Evolutionary conservation across 2,113 vertebrate species (phyloP).

Genomic region (Shinisaurus crocodilurus): DNA sequence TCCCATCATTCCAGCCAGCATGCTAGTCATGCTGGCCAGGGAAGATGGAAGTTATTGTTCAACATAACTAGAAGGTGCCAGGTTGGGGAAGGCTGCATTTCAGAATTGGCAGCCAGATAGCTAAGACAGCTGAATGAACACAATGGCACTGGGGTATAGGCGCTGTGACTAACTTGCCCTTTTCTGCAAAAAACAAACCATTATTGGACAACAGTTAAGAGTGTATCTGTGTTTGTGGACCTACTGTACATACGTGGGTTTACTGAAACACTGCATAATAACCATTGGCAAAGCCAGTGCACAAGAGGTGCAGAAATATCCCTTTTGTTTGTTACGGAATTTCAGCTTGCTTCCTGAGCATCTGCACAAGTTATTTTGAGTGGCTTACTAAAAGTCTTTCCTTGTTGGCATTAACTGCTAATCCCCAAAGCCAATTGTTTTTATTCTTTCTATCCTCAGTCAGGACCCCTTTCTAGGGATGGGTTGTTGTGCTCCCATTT

Average conservation of each 20-base stretch:
- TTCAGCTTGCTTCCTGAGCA: slow-evolving; percentile 45
- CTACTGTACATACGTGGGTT: slow-evolving; percentile 64
- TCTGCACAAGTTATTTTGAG: slow-evolving; percentile 40
- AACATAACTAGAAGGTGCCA: background rate
- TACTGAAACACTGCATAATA: slow-evolving; percentile 53
- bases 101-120: slow-evolving; percentile 65
- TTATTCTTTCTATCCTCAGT: background rate
- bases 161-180: slow-evolving; percentile 33
- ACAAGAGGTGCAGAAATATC: slow-evolving; percentile 61
- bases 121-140: slow-evolving; percentile 55
- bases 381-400: background rate
- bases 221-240: slow-evolving; percentile 50
- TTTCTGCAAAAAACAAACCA: slow-evolving; percentile 60
- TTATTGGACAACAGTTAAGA: slow-evolving; percentile 59
- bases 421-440: background rate
- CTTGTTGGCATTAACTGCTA: background rate
- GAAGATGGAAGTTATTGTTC: background rate
- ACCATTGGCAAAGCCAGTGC: slow-evolving; percentile 58
- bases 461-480: background rate
- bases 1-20: background rate
- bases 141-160: slow-evolving; percentile 52
- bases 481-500: background rate
- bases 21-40: background rate
- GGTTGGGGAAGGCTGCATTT: background rate
- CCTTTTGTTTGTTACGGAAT: slow-evolving; percentile 49